phyloP scores from a whole-genome alignment of 2,888 invertebrate species.

The Andricus curvator region DNA sequence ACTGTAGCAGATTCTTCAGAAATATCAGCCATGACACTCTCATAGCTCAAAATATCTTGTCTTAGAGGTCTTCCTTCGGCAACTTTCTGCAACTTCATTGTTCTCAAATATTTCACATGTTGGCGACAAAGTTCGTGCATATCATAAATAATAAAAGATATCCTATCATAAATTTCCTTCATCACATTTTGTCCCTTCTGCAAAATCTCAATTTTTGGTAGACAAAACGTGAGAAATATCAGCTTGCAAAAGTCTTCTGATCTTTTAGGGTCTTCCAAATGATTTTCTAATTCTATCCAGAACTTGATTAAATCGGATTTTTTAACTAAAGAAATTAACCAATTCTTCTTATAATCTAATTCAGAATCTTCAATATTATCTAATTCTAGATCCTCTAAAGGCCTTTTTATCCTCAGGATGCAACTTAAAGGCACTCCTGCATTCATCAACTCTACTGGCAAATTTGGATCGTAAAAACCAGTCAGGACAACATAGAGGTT shows the following conservation, averaged over 20 bases:
- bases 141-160: conserved; percentile 80
- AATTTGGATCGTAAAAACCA: conserved; percentile 76
- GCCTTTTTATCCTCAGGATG: conserved; percentile 64
- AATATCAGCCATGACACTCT: conserved; percentile 55
- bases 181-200: conserved; percentile 45
- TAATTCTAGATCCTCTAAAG: conserved; percentile 43
- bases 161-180: conserved; percentile 79
- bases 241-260: conserved; percentile 64
- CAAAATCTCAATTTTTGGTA: conserved; percentile 46
- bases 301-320: conserved; percentile 54
- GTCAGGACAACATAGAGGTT: conserved; percentile 80
- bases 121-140: conserved; percentile 80
- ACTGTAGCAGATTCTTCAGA: conserved; percentile 64
- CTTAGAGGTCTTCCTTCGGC: conserved; percentile 43
- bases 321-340: neutral
- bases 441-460: conserved; percentile 63
- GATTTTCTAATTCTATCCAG: conserved; percentile 59
- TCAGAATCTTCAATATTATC: neutral
- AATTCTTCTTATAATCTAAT: neutral
- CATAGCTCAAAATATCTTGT: conserved; percentile 56
- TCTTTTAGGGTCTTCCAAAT: conserved; percentile 60
- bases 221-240: conserved; percentile 58
- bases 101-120: conserved; percentile 79
- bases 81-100: conserved; percentile 74
- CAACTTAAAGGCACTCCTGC: conserved; percentile 65